Percentiles rank a stretch among this genome's conserved stretches.
These are phyloP conservation scores for Meteorus colon DNA, from an alignment of 2,888 invertebrate species.

Conservation along the genomic window DNA sequence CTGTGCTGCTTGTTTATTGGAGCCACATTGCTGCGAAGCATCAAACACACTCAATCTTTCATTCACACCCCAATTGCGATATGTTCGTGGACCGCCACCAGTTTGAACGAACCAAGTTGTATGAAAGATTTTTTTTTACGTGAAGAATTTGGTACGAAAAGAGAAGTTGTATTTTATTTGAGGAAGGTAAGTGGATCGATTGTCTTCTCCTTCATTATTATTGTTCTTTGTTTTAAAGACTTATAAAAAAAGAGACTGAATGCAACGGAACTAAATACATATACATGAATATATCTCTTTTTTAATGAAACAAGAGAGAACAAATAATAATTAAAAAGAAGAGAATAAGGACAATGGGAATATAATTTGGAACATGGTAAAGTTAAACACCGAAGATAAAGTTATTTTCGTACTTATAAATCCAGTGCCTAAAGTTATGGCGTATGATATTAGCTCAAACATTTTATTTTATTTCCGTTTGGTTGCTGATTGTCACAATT, in stretches of 20 bases:
- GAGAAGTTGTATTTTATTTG: not conserved
- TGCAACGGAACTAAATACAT: slow-evolving; percentile 31
- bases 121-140: not conserved
- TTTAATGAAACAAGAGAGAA: slow-evolving; percentile 12
- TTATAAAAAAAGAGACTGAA: slow-evolving; percentile 36
- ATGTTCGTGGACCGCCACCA: slow-evolving; percentile 88
- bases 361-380: not conserved
- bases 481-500: not conserved
- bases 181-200: not conserved
- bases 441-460: not conserved
- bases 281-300: not conserved
- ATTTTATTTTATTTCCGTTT: not conserved
- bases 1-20: slow-evolving; percentile 83
- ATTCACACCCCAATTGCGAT: slow-evolving; percentile 86
- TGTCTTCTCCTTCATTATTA: not conserved
- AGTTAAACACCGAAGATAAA: slow-evolving; percentile 7
- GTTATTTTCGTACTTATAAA: slow-evolving; percentile 39
- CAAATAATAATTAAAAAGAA: slow-evolving; percentile 22
- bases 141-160: not conserved
- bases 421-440: slow-evolving; percentile 16
- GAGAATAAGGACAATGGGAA: slow-evolving; percentile 7
- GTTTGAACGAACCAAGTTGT: slow-evolving; percentile 74
- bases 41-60: slow-evolving; percentile 85
- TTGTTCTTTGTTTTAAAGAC: slow-evolving; percentile 1
- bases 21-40: slow-evolving; percentile 85